Evolutionary conservation across 2,888 invertebrate genomes (phyloP), one percentile per base, ranked within the genome.

Genomic region (Odontocolon sp.): DNA sequence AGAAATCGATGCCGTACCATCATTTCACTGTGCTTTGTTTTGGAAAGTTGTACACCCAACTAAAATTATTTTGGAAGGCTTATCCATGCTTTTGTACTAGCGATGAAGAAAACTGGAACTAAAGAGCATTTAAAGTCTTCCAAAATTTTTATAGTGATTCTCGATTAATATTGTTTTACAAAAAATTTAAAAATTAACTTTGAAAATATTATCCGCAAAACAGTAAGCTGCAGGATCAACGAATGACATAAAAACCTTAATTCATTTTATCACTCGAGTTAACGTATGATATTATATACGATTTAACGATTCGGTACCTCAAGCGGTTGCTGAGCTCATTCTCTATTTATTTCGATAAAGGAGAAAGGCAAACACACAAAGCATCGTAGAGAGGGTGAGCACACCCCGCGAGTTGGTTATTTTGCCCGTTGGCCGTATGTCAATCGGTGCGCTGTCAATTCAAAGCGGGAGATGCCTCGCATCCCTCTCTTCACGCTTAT

Each of bases 381-480:
- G 31, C 9, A 23, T 66, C 38, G 57, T 28, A 18, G 45, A n/a
- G 28, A 18, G 18, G 71, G 26, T 31, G 71, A 50, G 50, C 16
- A 16, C 67, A 23, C 45, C 33, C 31, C 64, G 70, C 50, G 64
- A 52, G 64, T 73, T 69, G 57, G 59, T 69, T 72, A 64, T 79
- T 72, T 50, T 21, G 57, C 83, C 84, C 87, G 83, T 86, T 83
- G 79, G 75, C 89, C 89, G 87, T 89, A 89, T 89, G 89, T 87
- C 87, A 84, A 85, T 84, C 77, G 73, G 23, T 63, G 45, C 68
- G 59, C 38, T 77, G 64, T 59, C 69, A 45, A 66, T 82, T 83
- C 79, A 83, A 84, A 81, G 80, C 72, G 70, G 38, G 59, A 66
- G 81, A 77, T 66, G 74, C 73, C 56, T 52, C 52, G 47, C 66